Base-by-base conservation (phyloP, 64 coral and sea anemone species). In the Acropora tenuis region DNA sequence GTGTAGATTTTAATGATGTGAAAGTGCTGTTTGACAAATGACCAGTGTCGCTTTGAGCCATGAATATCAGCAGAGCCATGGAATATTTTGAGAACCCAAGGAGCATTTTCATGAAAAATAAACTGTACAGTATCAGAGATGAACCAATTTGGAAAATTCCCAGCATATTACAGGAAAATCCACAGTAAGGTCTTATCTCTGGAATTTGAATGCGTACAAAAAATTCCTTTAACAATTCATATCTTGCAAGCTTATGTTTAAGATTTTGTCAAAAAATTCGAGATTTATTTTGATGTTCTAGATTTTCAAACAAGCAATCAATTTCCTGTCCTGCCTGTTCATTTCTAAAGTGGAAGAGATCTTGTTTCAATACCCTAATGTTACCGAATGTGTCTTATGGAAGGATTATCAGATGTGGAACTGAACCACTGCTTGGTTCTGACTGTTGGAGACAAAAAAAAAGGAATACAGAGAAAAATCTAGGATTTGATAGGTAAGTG, bases 21-120 rank as follows among this genome's bases (percentile, higher is more conserved):
- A 86, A 86, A 69, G 82, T 86, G 49, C 60, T 43, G 63, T 86
- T 86, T 86, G 69, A 69, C 41, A 2, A 86, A 72, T 86, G 82
- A 65, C 82, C 60, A 86, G 19, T 69, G 18, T n/a, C 82, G 47
- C 17, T 86, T 55, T 86, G 40, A 45, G 65, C 61, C 65, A 59
- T 9, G 7, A 16, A 74, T 69, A 73, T 74, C 7, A 15, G 15
- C 61, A 52, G n/a, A 87, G 66, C 84, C 46, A 18, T 74, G 84
- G 69, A 73, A 73, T 47, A 87, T 52, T 87, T 87, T 20, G 48
- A 86, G 41, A 10, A 87, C 16, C 67, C 46, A 47, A 71, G 67
- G 47, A 50, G 47, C 68, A 73, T 52, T 87, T 87, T 87, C 46
- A 50, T 87, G 74, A 44, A 46, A 43, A 43, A 76, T 6, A 3